phyloP scores from a whole-genome alignment of 2,113 vertebrate species.

The Burhinus bistriatus region DNA sequence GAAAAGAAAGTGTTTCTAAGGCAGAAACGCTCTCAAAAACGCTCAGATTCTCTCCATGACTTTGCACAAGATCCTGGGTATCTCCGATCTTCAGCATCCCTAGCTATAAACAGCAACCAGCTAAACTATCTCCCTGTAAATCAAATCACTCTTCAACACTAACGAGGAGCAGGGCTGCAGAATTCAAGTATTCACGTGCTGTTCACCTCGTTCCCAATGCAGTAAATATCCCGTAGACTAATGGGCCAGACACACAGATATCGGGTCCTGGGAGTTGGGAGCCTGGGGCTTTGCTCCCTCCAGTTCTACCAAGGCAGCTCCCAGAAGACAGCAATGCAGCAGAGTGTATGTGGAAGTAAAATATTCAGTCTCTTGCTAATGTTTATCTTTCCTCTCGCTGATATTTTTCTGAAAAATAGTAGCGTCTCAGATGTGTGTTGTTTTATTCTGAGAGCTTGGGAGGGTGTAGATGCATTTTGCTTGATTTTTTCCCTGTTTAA shows the following conservation, averaged over 20 bases:
- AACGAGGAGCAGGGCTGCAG: background rate
- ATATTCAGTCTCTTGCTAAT: background rate
- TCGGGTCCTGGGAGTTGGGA: background rate
- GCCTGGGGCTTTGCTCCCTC: background rate
- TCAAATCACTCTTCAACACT: background rate
- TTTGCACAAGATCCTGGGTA: background rate
- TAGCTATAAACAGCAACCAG: background rate
- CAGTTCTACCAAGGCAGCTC: background rate
- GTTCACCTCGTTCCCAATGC: rapidly evolving
- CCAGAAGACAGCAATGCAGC: background rate
- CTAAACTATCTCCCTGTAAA: too few relatives aligned
- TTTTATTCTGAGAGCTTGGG: background rate
- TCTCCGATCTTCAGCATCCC: background rate
- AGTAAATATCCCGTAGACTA: background rate
- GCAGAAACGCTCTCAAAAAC: background rate
- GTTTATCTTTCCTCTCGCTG: background rate
- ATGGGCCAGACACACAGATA: background rate
- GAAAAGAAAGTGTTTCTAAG: background rate
- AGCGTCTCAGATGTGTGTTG: background rate
- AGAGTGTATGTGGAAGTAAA: background rate
- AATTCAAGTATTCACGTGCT: rapidly evolving
- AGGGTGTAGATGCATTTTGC: background rate
- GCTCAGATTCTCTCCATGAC: background rate
- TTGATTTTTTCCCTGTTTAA: background rate
- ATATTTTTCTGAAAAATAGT: background rate